Evolutionary conservation across 2,888 invertebrate species (phyloP).

Genomic region (Salticus scenicus): DNA sequence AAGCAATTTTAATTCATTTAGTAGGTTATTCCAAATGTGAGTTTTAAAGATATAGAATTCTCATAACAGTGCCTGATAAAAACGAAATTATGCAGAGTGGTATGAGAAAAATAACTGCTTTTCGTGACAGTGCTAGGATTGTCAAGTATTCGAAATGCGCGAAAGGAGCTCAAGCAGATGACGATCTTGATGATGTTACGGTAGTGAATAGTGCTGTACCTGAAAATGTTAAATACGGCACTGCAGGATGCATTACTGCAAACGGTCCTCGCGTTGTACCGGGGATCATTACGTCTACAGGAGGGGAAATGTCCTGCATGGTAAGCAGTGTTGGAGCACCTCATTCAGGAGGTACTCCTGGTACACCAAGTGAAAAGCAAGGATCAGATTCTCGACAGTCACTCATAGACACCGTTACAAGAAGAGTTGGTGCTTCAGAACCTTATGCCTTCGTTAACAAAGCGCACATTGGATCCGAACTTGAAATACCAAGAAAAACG

Average conservation of each 20-base stretch:
- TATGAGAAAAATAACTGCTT: constrained; percentile 64
- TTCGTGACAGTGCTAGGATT: constrained; percentile 71
- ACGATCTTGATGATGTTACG: constrained; percentile 78
- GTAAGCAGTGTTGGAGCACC: constrained; percentile 45
- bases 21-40: too few species aligned
- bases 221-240: constrained; percentile 80
- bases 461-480: constrained; percentile 82
- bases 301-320: constrained; percentile 70
- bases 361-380: constrained; percentile 73
- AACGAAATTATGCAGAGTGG: constrained; percentile 23
- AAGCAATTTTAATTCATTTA: too few species aligned
- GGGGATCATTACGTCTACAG: constrained; percentile 74
- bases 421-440: constrained; percentile 82
- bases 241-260: constrained; percentile 78
- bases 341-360: constrained; percentile 42
- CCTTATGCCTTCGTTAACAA: constrained; percentile 84
- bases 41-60: neutral
- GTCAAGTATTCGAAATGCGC: constrained; percentile 76
- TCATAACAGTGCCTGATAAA: neutral
- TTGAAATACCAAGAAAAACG: constrained; percentile 83
- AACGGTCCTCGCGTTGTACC: constrained; percentile 81
- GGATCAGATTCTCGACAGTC: constrained; percentile 80
- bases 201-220: constrained; percentile 80
- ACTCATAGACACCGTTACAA: constrained; percentile 84
- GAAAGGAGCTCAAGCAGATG: constrained; percentile 73